Evolutionary conservation across 92 coral and sea anemone genomes (phyloP), one percentile per base, ranked within the genome.

Genomic region (Zoanthus gigantus): DNA sequence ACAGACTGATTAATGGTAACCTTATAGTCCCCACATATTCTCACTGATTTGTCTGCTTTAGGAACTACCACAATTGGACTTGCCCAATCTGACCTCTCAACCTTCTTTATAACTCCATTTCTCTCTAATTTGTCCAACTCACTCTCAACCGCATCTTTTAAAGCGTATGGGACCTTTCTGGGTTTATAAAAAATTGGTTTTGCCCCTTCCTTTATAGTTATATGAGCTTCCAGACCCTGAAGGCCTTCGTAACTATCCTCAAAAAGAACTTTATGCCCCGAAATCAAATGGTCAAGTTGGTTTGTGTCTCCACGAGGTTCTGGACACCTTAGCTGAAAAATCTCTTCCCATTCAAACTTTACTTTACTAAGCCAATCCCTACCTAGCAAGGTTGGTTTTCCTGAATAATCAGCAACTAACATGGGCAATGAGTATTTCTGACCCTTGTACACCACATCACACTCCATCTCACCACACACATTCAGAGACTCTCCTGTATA

Each of bases 1-100:
- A 89, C 84, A 29, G 67, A 76, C 54, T 85, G 86, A 69, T 90
- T 84, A 50, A 84, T 85, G 4, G 42, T 37, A 37, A 37, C 42
- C 42, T 37, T 1, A 37, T 37, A 37, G 42, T 37, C 42, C 42
- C 87, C 92, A 66, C 90, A 84, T 68, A 84, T 77, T 77, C 92
- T 30, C n/a, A 83, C 88, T 1, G 88, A 83, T 30, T 74, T 74
- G 61, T 88, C 90, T 37, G 90, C 81, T 77, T 83, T 89, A 15
- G 88, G 92, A 46, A 89, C 92, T 0, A 89, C 92, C 48, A 90
- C 92, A 4, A 79, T 73, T 37, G 90, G 90, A 15, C 90, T 85
- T 2, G 87, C 88, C 93, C 93, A 87, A 5, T 86, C 77, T 42
- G 83, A 80, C 88, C 65, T 85, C 9, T 77, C 74, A 34, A 54